Base-by-base conservation (phyloP, 2,888 invertebrate species). In the Sarcophaga caerulescens region DNA sequence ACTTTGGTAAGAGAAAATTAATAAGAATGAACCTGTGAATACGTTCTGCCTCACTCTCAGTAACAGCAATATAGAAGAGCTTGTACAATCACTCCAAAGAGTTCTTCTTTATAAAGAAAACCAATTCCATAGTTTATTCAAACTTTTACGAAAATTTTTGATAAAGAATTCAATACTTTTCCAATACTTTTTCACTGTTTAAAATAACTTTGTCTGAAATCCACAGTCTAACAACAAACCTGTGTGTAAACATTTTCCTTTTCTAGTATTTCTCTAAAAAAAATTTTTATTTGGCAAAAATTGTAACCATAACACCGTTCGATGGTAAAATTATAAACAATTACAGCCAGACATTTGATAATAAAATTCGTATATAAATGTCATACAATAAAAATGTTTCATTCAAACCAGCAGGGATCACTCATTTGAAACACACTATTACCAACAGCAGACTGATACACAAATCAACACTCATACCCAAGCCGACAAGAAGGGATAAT, bases 351-450 rank as follows among this genome's bases (percentile, higher is more conserved):
- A 86, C 86, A 81, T 86, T 81, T 60, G 86, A 74, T 84, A 81
- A 86, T 84, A 86, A 86, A 86, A 86, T 75, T 86, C 81, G 74
- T 81, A 70, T 78, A 78, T 86, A 78, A 86, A 86, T 85, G 87
- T 87, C 87, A 85, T 76, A 76, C 85, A 85, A 82, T 69, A 80
- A 81, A 82, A 82, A 82, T 60, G 63, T 70, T 75, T 81, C 65
- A 74, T 73, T 66, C 45, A 65, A 81, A 76, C 83, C 87, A 86
- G 86, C 86, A 86, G 84, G 86, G 86, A 86, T 86, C 85, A 85
- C 47, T 81, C 70, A 80, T 71, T 84, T 75, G 69, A 79, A 65
- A 70, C 84, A 70, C 70, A 71, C 78, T 63, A 84, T 84, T 74
- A 45, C 68, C 60, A 59, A 57, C 78, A 84, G 83, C 68, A 65